Percentiles rank a stretch among this genome's conserved stretches.
phyloP scores from a whole-genome alignment of 2,113 vertebrate genomes.

The Leptodactylus fuscus region DNA sequence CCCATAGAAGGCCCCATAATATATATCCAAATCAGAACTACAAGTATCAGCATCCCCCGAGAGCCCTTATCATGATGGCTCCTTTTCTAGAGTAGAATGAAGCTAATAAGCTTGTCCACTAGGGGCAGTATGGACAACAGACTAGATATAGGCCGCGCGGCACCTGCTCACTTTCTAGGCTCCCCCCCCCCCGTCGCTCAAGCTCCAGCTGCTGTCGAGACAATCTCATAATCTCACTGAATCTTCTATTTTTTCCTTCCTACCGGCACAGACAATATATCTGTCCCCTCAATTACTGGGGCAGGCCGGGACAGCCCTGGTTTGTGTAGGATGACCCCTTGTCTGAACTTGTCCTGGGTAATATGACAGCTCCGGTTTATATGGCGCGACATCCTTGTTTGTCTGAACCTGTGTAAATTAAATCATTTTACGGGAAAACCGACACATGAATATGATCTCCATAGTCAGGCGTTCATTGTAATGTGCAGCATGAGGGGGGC shows the following conservation, averaged over 20 bases:
- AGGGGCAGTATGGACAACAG: not conserved
- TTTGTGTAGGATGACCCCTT: conserved; percentile 18
- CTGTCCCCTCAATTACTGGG: conserved; percentile 16
- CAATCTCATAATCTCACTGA: not conserved
- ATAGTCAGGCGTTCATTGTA: not conserved
- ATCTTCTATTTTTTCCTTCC: not conserved
- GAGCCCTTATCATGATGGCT: too few species aligned
- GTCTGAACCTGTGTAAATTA: conserved; percentile 11
- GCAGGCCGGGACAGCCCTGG: conserved; percentile 19
- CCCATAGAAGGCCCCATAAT: too few species aligned
- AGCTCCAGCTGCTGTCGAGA: not conserved
- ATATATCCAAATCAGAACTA: too few species aligned
- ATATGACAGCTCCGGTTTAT: conserved; percentile 15
- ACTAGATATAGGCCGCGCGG: not conserved
- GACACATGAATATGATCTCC: not conserved
- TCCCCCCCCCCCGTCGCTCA: not conserved
- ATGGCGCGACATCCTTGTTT: conserved; percentile 11
- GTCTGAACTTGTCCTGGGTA: conserved; percentile 23
- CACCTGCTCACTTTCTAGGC: not conserved
- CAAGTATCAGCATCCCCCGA: too few species aligned
- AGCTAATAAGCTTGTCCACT: not conserved
- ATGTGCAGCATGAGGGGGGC: not conserved
- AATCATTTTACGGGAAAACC: not conserved
- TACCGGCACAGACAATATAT: conserved; percentile 13
- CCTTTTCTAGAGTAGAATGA: too few species aligned